Evolutionary conservation across 2,888 invertebrate genomes (phyloP), one percentile per base, ranked within the genome.

Genomic region (Drosophila subsilvestris): DNA sequence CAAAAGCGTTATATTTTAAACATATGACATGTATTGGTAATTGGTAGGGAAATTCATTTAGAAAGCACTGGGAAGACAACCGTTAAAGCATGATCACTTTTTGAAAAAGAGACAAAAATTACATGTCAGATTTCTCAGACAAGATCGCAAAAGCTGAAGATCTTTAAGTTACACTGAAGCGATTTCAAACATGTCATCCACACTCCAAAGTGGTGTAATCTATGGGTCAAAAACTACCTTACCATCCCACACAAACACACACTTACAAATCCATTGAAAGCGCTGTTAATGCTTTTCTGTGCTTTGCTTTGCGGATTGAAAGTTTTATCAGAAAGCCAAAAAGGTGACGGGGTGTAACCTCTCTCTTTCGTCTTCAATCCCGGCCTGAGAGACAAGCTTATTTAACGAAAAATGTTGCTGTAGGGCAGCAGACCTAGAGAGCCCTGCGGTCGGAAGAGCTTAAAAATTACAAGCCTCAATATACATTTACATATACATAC

Each of bases 271-370:
- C 32, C 32, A 12, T 32, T 32, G 12, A 73, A 83, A 83, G 82
- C 82, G 71, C 81, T 66, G 49, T 83, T 76, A 73, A 86, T 78
- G 82, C 87, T 82, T 82, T 86, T 65, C 51, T 68, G 32, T 32
- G 32, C 32, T 67, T 86, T 83, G 81, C 84, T 80, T 76, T 61
- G 51, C 62, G 67, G 63, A 80, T 86, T 80, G 86, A 80, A 83
- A 83, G 74, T 83, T 83, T 86, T 78, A 83, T 75, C 76, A 72
- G 63, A 82, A 32, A 22, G 3, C 22, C 22, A 22, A 22, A 2
- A 22, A 22, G 22, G 3, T 2, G 3, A n/a, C n/a, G n/a, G n/a
- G n/a, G n/a, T n/a, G n/a, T n/a, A n/a, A n/a, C n/a, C n/a, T n/a
- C n/a, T n/a, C n/a, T n/a, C n/a, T n/a, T n/a, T n/a, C n/a, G n/a